Evolutionary conservation across 2,888 invertebrate genomes (phyloP).

Genomic region (Drosophila colorata): DNA sequence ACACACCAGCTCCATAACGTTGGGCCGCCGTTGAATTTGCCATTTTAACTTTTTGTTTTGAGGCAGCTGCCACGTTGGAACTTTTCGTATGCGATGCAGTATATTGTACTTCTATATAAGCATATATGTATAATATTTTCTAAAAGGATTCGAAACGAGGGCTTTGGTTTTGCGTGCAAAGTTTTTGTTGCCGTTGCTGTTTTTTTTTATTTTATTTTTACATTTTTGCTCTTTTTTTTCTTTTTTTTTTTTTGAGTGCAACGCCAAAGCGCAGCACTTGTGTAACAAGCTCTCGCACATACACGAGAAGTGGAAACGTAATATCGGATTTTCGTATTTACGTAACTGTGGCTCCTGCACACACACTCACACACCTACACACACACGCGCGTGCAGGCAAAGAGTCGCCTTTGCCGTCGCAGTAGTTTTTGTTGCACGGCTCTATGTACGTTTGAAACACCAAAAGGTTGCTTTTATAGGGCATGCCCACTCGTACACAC

Average conservation of each 20-base stretch:
- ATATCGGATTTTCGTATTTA: slow-evolving; percentile 80
- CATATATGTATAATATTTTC: slow-evolving; percentile 43
- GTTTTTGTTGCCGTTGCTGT: slow-evolving; percentile 54
- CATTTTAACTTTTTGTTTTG: slow-evolving; percentile 67
- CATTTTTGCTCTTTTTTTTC: slow-evolving; percentile 11
- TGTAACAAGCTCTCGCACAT: slow-evolving; percentile 59
- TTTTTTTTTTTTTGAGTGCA: slow-evolving; percentile 56
- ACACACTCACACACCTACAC: slow-evolving; percentile 32
- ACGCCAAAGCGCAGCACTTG: slow-evolving; percentile 74
- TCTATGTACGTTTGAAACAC: slow-evolving; percentile 72
- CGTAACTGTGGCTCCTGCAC: slow-evolving; percentile 69
- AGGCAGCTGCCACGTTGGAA: slow-evolving; percentile 34
- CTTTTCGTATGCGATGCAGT: slow-evolving; percentile 34
- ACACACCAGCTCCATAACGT: slow-evolving; percentile 11
- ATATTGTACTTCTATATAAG: not conserved
- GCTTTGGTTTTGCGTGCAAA: slow-evolving; percentile 68
- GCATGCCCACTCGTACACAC: slow-evolving; percentile 47
- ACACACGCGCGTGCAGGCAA: slow-evolving; percentile 10
- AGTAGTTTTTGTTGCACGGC: slow-evolving; percentile 63
- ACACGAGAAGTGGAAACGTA: slow-evolving; percentile 69
- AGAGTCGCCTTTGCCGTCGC: slow-evolving; percentile 57
- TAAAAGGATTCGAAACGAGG: slow-evolving; percentile 69
- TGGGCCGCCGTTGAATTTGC: slow-evolving; percentile 58
- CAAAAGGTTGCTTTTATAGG: slow-evolving; percentile 75
- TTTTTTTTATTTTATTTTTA: slow-evolving; percentile 25